Base-by-base conservation (phyloP, 2,797 vertebrate genomes). In the Hyperoplus lanceolatus region DNA sequence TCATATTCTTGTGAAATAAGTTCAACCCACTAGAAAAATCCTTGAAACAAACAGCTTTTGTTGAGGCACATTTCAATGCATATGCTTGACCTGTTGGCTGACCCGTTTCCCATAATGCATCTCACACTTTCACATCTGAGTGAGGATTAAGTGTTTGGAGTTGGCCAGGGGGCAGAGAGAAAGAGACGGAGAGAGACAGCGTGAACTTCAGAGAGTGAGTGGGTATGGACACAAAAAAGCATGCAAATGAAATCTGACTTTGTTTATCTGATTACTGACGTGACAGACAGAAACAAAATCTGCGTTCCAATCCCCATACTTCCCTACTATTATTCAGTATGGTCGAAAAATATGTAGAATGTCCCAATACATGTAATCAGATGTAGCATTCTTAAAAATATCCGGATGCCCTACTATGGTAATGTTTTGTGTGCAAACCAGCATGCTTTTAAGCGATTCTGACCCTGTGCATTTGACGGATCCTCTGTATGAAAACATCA, bases 101-200 rank as follows among this genome's bases (percentile, higher is more conserved):
- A 59, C 11, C 56, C 15, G 50, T 48, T 71, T 48, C n/a, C 41
- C 56, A 56, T 29, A 29, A 29, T 63, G 71, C 38, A 53, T 48
- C 66, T 64, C 61, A 48, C 70, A 68, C 75, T 62, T 81, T 78
- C 62, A 72, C 59, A 67, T 77, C 60, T 70, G 60, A 0, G 10
- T 14, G 29, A 68, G 63, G 56, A 72, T 69, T 65, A 72, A 67
- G 48, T 42, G 49, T 70, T 75, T 43, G 69, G 29, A 63, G 68
- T 45, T 51, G 70, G 50, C 67, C 59, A 6, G 41, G 13, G 12
- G 61, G 18, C 18, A 9, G 42, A 69, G 14, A 39, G 51, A 58
- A 6, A 16, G 13, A 56, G 53, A 55, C 4, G 29, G 29, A 3
- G 51, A 15, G 9, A 39, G 48, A 55, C 11, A 1, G 61, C 6